These are phyloP conservation scores for Carollia perspicillata DNA, from an alignment of 2,113 vertebrate genomes.

Conservation along the genomic window DNA sequence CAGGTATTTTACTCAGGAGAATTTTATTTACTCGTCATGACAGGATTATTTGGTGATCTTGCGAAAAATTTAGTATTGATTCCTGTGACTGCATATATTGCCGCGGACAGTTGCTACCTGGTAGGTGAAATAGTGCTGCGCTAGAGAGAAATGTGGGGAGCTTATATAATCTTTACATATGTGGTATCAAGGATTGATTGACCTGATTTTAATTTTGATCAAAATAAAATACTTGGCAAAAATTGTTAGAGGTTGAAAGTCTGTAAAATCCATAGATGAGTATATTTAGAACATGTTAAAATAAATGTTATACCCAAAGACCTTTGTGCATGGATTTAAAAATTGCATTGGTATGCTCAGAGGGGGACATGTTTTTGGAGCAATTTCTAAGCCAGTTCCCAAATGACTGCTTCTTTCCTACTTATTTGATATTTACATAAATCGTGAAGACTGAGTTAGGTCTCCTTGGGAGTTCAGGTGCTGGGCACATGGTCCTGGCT, in stretches of 20 bases:
- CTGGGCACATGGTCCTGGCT: background rate
- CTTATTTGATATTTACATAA: background rate
- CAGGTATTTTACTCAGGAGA: background rate
- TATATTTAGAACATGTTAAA: constrained; percentile 11
- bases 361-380: background rate
- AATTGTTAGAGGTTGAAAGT: background rate
- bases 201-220: constrained; percentile 25
- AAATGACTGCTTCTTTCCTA: background rate
- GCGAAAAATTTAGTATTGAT: background rate
- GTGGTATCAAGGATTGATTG: background rate
- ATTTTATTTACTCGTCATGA: background rate
- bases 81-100: background rate
- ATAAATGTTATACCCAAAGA: constrained; percentile 2
- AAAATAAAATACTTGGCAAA: background rate
- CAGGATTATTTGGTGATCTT: background rate
- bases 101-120: background rate
- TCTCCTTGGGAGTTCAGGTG: background rate
- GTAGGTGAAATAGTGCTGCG: background rate
- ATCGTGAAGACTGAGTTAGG: background rate
- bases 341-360: background rate
- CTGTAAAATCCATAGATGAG: background rate
- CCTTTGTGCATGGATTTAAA: background rate
- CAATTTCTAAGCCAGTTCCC: background rate
- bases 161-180: background rate
- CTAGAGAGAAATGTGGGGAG: background rate